Evolutionary conservation across 2,113 vertebrate genomes (phyloP).

Genomic region (Coturnix japonica): DNA sequence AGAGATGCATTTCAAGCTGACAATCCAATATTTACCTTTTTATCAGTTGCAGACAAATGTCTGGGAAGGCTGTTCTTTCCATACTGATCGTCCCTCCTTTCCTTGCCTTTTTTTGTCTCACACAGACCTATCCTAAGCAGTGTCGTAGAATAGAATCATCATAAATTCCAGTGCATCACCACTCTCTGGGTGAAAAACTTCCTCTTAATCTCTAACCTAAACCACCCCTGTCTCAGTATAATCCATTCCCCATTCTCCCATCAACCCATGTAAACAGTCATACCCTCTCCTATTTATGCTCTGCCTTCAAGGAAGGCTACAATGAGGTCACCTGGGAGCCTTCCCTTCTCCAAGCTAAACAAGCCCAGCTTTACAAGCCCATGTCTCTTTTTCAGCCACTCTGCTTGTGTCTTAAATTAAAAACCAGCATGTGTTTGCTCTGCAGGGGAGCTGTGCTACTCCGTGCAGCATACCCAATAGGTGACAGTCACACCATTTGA

Average conservation of each 20-base stretch:
- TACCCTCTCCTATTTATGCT: no score
- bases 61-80: not conserved
- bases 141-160: not conserved
- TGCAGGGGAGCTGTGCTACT: not conserved
- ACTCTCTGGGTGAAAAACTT: no score
- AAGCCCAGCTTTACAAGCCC: not conserved
- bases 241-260: no score
- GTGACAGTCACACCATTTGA: not conserved
- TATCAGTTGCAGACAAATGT: not conserved
- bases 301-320: no score
- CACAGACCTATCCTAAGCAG: not conserved
- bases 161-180: no score
- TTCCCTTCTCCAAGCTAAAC: no score
- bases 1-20: constrained; percentile 38
- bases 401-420: not conserved
- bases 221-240: no score
- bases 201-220: no score
- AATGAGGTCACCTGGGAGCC: no score
- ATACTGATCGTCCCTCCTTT: not conserved
- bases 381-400: not conserved
- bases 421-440: not conserved
- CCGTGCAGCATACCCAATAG: not conserved
- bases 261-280: no score
- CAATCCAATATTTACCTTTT: constrained; percentile 2
- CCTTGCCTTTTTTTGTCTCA: not conserved